Base-by-base conservation (phyloP, 1,140 invertebrate genomes). In the Mactra quadrangularis region DNA sequence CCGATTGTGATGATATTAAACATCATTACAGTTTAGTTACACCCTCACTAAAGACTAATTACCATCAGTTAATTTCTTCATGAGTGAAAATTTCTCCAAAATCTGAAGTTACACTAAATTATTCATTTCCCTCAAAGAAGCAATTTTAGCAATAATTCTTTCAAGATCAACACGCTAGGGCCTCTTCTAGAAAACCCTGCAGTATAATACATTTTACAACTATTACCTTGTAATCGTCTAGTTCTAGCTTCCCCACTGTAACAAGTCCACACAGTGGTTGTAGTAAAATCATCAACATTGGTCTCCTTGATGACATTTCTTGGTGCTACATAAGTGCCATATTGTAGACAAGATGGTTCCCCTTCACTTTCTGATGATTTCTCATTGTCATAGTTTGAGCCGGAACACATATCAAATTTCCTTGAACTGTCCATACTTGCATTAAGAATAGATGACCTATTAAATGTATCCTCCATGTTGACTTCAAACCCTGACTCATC, bases 271-370 rank as follows among this genome's bases (percentile, higher is more conserved):
- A 81, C 77, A 45, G 77, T 81, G 15, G 47, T 81, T 25, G 77
- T 81, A 13, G 77, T 81, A 31, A 81, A 81, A n/a, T 81, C 77
- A 52, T 81, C 77, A 19, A 81, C 77, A 71, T 81, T 81, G 0
- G 77, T 81, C 35, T 81, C 77, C 31, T 68, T 66, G 0, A 81
- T 66, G 19, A 71, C 77, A 71, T 81, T 66, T 45, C 70, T 57
- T 13, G 79, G 79, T 1, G 79, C 79, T 13, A 82, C 79, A 31
- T 82, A 82, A 11, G 79, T 82, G 22, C 79, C 79, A 82, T 74
- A 82, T 27, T 74, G 70, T 45, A 82, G 19, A 52, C 27, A 19
- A 19, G 68, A 60, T 19, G 22, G n/a, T 29, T 82, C 68, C 15
- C 59, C 59, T 15, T 68, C 64, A 50, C 64, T 52, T 19, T 41